Percentiles rank a stretch among this genome's conserved stretches.
These are phyloP conservation scores for Gasteruption jaculator DNA, from an alignment of 2,888 invertebrate species.

Conservation along the genomic window DNA sequence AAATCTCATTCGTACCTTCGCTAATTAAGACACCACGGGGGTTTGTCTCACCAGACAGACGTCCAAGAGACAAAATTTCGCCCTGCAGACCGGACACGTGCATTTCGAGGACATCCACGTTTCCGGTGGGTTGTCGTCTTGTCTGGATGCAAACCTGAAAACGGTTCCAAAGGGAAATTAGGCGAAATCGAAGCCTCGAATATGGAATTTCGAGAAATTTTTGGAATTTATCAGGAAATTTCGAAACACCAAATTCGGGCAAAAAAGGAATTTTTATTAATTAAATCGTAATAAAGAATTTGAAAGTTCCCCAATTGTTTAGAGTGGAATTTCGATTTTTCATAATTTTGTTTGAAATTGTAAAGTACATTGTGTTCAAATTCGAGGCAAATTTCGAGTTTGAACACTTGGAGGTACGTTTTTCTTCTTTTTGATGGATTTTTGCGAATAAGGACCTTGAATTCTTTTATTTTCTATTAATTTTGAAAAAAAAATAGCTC, in stretches of 20 bases:
- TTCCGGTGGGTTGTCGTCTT: slow-evolving; percentile 64
- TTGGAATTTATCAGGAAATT: too few species aligned
- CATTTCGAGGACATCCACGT: slow-evolving; percentile 79
- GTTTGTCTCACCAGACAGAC: slow-evolving; percentile 57
- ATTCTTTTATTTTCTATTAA: slow-evolving; percentile 3
- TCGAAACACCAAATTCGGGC: slow-evolving; percentile 5
- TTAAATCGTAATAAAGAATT: slow-evolving; percentile 7
- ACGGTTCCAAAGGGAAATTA: too few species aligned
- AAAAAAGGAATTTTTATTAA: slow-evolving; percentile 2
- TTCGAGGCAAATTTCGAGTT: too few species aligned
- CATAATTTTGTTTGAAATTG: too few species aligned
- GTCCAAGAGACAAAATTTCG: slow-evolving; percentile 80
- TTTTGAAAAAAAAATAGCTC: slow-evolving; percentile 8
- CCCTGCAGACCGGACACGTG: slow-evolving; percentile 84
- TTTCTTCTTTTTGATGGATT: too few species aligned
- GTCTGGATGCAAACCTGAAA: slow-evolving; percentile 74
- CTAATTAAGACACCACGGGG: too few species aligned
- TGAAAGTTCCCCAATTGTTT: neutral
- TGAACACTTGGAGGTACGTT: too few species aligned
- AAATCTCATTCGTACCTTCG: too few species aligned
- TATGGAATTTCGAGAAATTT: too few species aligned
- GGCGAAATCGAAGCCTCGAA: too few species aligned
- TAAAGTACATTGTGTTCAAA: too few species aligned
- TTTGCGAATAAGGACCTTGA: neutral
- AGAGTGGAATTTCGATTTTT: slow-evolving; percentile 2